Percentiles rank a stretch among this genome's conserved stretches.
phyloP scores from a whole-genome alignment of 2,797 vertebrate species.

The Chelmon rostratus region DNA sequence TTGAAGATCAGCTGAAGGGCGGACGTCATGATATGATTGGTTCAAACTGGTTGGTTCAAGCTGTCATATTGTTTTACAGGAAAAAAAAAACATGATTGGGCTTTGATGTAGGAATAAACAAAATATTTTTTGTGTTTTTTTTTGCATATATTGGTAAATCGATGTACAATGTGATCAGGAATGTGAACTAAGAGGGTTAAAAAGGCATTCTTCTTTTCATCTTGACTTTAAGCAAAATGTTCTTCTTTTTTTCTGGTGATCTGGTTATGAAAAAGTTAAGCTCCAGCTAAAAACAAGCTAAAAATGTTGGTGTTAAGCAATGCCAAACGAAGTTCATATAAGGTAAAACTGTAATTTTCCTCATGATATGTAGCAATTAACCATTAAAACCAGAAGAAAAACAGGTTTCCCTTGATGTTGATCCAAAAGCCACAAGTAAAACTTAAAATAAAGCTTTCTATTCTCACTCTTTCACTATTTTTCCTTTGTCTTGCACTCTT shows the following conservation, averaged over 20 bases:
- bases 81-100: no score
- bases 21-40: no score
- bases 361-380: not conserved
- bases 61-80: no score
- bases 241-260: not conserved
- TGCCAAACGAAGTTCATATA: not conserved
- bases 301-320: not conserved
- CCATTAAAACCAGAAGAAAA: constrained; percentile 1
- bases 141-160: no score
- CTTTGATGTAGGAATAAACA: no score
- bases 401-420: not conserved
- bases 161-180: no score
- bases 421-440: constrained; percentile 21
- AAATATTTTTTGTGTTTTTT: no score
- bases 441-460: constrained; percentile 3
- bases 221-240: not conserved
- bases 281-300: not conserved
- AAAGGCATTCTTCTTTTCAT: no score
- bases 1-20: no score
- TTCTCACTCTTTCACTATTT: constrained; percentile 14
- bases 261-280: not conserved
- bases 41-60: no score
- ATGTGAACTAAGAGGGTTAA: no score
- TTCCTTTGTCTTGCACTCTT: constrained; percentile 15
- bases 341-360: constrained; percentile 1